Conservation (phyloP, 1,140 invertebrate species). For the Orussus abietinus region DNA sequence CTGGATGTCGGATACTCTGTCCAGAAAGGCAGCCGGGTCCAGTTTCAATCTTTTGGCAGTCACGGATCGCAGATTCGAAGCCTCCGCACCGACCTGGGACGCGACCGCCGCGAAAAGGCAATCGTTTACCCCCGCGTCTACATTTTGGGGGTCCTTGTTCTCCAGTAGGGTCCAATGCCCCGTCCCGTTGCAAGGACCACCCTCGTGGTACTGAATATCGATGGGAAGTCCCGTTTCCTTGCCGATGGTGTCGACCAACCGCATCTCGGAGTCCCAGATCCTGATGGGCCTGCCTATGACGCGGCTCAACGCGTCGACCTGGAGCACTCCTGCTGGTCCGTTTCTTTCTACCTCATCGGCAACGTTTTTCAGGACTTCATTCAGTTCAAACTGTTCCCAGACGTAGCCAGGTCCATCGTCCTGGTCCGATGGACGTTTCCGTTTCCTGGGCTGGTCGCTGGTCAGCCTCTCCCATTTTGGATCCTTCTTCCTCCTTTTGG, state of each 20-base stretch:
- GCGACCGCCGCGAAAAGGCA: conserved; percentile 28
- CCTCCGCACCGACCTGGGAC: conserved; percentile 11
- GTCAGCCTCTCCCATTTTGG: too few species aligned
- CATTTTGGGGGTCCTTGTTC: conserved; percentile 15
- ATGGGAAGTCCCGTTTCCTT: neutral
- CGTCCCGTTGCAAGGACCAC: neutral
- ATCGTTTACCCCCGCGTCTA: conserved; percentile 16
- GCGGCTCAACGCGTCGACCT: conserved; percentile 15
- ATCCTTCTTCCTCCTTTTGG: too few species aligned
- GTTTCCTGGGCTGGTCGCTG: too few species aligned
- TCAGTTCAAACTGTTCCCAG: too few species aligned
- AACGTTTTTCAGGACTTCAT: neutral
- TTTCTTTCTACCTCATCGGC: conserved; percentile 12
- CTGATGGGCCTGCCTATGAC: conserved; percentile 13
- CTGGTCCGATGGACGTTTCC: too few species aligned
- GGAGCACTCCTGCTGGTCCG: conserved; percentile 16
- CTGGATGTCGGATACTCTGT: too few species aligned
- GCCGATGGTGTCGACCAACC: conserved; percentile 10
- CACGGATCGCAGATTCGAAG: conserved; percentile 9
- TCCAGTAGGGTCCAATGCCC: conserved; percentile 28
- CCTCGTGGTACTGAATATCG: conserved; percentile 18
- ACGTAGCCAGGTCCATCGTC: too few species aligned
- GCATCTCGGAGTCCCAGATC: conserved; percentile 8
- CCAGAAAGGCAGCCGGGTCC: too few species aligned
- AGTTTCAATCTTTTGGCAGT: too few species aligned